Base-by-base conservation (phyloP, 1,140 invertebrate genomes). In the Gonioctena quinquepunctata region DNA sequence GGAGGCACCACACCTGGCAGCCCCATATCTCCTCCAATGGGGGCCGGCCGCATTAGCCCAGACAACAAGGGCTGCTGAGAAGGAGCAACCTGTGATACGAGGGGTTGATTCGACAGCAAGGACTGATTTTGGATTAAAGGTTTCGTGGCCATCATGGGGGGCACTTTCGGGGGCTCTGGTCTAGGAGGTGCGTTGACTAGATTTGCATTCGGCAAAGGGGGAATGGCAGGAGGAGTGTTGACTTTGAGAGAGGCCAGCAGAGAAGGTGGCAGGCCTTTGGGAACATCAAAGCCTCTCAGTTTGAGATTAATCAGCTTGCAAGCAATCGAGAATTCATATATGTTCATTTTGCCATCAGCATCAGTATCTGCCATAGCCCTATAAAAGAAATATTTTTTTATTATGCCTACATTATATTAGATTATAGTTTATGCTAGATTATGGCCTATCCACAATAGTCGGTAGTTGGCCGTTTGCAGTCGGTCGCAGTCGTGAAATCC, bases 271-370 rank as follows among this genome's bases (percentile, higher is more conserved):
- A 99, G 85, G 3, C 86, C 83, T 80, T 93, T 92, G 1, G 97
- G 97, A 66, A 99, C 86, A 82, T 98, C 95, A 83, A 93, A 90
- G 13, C 96, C 96, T 72, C 94, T 90, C 18, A 98, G 86, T 85
- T 97, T 98, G 64, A 97, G 87, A 83, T 95, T 96, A 57, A 99
- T 99, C 52, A 99, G 88, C 88, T 98, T 97, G 85, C 97, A 98
- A 56, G 97, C 97, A 77, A 99, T 97, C 60, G 94, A 96, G 83
- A 99, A 99, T 85, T 99, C 97, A 80, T 93, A 93, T 56, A 96
- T 90, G 83, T 99, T 94, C 90, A 99, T 93, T 86, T 95, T 96
- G 0, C 97, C 97, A 90, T 99, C 97, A 49, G 92, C 90, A 86
- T 99, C 96, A 60, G 95, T 93, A 85, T 99, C 97, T 16, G 97